These are phyloP conservation scores for Nannospalax galili DNA, from an alignment of 2,113 vertebrate genomes.

Conservation along the genomic window DNA sequence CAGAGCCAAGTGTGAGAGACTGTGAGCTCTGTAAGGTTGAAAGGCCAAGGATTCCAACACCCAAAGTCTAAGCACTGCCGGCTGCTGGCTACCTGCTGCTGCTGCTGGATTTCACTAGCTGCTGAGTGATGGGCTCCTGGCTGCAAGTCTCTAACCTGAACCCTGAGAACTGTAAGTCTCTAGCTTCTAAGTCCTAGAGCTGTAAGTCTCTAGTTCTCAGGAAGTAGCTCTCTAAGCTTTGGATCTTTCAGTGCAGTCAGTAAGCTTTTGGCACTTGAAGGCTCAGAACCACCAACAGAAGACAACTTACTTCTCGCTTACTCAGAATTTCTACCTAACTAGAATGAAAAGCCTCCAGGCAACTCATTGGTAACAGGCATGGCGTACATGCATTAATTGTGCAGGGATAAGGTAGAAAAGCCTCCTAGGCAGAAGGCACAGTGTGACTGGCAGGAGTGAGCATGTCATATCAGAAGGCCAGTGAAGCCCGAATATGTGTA, in stretches of 20 bases:
- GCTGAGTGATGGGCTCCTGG: not conserved
- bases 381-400: rapidly evolving
- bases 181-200: not conserved
- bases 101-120: not conserved
- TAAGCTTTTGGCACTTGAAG: not conserved
- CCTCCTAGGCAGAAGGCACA: not conserved
- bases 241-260: not conserved
- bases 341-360: not conserved
- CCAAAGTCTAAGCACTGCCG: not conserved
- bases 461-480: not conserved
- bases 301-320: not conserved
- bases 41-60: not conserved
- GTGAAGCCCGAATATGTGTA: rapidly evolving
- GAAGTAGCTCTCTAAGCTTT: not conserved
- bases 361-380: not conserved
- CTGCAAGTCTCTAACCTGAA: not conserved
- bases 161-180: not conserved
- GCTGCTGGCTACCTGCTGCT: not conserved
- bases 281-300: not conserved
- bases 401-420: not conserved
- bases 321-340: not conserved
- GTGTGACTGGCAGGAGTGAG: not conserved
- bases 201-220: not conserved
- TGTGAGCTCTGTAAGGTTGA: not conserved
- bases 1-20: not conserved